These are phyloP conservation scores for Apus apus DNA, from an alignment of 2,113 vertebrate species.

Conservation along the genomic window DNA sequence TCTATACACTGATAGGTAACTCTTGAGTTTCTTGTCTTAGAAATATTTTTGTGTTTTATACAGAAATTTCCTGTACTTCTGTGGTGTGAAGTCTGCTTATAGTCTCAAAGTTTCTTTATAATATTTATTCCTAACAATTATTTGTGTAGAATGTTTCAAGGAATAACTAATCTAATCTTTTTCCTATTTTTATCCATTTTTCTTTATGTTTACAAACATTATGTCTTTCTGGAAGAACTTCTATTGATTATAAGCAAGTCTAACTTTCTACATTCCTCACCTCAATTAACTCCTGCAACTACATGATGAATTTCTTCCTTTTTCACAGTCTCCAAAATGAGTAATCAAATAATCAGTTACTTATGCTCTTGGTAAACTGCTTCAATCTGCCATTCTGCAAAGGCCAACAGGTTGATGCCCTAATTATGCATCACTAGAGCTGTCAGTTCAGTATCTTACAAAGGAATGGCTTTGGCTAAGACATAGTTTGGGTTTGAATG, in stretches of 20 bases:
- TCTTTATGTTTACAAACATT: neutral
- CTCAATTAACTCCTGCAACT: slow-evolving; percentile 4
- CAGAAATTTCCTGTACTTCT: neutral
- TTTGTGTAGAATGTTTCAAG: neutral
- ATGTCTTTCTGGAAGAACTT: neutral
- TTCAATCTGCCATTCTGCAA: neutral
- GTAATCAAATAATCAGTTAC: neutral
- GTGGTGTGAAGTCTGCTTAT: neutral
- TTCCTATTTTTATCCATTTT: neutral
- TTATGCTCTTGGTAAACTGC: neutral
- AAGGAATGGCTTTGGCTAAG: neutral
- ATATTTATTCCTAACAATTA: neutral
- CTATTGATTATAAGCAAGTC: neutral
- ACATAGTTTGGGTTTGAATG: neutral
- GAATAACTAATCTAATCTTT: neutral
- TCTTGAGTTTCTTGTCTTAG: neutral
- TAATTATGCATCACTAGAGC: neutral
- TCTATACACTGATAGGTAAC: neutral
- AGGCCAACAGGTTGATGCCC: neutral
- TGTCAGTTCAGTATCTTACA: neutral
- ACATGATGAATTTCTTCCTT: neutral
- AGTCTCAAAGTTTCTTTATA: neutral
- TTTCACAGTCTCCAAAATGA: neutral
- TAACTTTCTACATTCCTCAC: neutral
- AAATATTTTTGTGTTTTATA: neutral